Conservation (phyloP, 2,113 vertebrate species). For the Dolichotis patagonum region DNA sequence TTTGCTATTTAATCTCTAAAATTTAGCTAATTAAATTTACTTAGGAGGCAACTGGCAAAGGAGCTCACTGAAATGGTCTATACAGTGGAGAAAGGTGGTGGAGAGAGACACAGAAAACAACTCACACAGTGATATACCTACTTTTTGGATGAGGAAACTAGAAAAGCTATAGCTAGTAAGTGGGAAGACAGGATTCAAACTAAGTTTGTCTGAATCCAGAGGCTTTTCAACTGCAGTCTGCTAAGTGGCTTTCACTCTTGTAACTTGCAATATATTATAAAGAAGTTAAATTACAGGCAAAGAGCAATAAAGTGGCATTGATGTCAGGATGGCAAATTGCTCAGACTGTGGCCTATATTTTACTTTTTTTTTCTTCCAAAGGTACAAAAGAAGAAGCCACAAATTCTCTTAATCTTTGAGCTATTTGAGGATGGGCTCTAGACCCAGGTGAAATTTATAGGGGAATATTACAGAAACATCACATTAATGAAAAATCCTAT, state of each 20-base stretch:
- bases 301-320: neutral
- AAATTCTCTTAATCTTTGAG: neutral
- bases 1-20: neutral
- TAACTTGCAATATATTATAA: neutral
- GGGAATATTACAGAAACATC: fast-evolving
- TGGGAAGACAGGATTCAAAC: neutral
- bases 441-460: neutral
- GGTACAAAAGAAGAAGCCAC: neutral
- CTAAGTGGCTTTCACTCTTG: neutral
- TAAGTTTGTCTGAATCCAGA: neutral
- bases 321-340: neutral
- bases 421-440: neutral
- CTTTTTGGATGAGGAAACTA: neutral
- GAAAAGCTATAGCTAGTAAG: neutral
- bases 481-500: neutral
- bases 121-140: neutral
- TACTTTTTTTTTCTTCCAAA: neutral
- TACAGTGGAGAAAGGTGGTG: neutral
- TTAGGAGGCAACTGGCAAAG: neutral
- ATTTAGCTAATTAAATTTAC: neutral
- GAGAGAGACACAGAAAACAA: neutral
- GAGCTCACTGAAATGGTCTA: neutral
- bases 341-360: neutral
- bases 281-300: neutral
- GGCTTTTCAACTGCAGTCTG: neutral